Conservation (phyloP, 2,113 vertebrate genomes). For the Callionymus lyra region DNA sequence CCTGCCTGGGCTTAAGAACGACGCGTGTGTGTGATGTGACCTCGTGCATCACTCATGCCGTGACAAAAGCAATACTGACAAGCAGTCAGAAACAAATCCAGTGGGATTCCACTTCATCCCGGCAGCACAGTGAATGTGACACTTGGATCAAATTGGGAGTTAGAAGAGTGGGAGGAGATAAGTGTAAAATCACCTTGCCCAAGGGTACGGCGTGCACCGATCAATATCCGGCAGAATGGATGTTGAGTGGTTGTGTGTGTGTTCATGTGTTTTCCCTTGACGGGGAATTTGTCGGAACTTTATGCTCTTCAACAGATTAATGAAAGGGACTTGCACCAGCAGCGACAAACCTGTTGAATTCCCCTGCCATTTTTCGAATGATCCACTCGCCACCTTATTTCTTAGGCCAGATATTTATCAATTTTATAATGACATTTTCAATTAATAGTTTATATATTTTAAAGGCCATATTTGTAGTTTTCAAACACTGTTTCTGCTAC, state of each 20-base stretch:
- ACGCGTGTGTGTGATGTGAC: conserved; percentile 10
- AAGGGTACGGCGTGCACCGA: conserved; percentile 50
- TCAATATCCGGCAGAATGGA: conserved; percentile 58
- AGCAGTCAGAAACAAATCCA: conserved; percentile 33
- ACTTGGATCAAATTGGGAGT: conserved; percentile 23
- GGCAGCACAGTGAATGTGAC: conserved; percentile 22
- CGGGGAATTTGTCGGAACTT: conserved; percentile 11
- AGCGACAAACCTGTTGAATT: no score
- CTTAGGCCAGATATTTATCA: no score
- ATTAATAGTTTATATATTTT: no score
- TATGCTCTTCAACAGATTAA: conserved; percentile 19
- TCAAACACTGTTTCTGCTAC: no score
- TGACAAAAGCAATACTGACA: conserved; percentile 38
- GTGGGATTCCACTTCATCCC: conserved; percentile 28
- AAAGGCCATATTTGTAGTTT: no score
- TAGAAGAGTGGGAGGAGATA: conserved; percentile 24
- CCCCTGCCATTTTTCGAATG: no score
- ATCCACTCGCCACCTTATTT: no score
- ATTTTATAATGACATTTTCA: no score
- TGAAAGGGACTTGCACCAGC: neutral
- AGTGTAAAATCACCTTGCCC: conserved; percentile 65
- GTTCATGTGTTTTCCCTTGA: neutral
- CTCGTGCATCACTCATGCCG: conserved; percentile 31
- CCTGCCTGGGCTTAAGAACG: conserved; percentile 9
- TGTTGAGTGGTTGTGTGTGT: conserved; percentile 29